Conservation (phyloP, 2,797 vertebrate genomes). For the Melanotaenia trifasciata region DNA sequence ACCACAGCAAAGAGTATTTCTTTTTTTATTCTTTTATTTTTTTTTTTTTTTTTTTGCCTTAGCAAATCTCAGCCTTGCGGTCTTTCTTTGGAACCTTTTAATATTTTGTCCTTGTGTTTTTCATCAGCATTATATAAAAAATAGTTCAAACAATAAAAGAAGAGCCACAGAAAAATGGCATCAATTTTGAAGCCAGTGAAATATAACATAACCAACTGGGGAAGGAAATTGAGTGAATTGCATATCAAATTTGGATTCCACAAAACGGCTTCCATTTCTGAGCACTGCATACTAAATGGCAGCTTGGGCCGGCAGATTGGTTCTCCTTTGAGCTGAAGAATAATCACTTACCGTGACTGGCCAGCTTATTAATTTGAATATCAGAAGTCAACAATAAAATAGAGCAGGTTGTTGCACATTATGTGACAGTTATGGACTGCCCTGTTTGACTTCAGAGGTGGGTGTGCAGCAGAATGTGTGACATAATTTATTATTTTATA, state of each 20-base stretch:
- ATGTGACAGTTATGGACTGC: conserved; percentile 9
- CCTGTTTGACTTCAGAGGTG: conserved; percentile 19
- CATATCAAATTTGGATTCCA: conserved; percentile 46
- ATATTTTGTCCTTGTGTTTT: neutral
- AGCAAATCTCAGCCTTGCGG: neutral
- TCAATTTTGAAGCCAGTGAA: conserved; percentile 31
- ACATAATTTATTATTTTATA: conserved; percentile 10
- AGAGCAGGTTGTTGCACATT: conserved; percentile 33
- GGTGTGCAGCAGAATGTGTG: neutral
- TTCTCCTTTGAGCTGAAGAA: conserved; percentile 49
- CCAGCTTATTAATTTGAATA: conserved; percentile 39
- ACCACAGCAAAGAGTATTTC: too few species aligned
- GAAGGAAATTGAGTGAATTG: conserved; percentile 43
- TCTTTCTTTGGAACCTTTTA: neutral
- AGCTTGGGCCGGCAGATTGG: conserved; percentile 56
- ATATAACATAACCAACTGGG: conserved; percentile 33
- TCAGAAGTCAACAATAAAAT: conserved; percentile 31
- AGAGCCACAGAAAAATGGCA: conserved; percentile 13
- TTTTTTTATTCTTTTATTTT: too few species aligned
- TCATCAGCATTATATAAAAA: conserved; percentile 3
- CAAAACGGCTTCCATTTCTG: conserved; percentile 32
- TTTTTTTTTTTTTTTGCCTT: neutral
- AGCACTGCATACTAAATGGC: conserved; percentile 36
- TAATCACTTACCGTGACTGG: conserved; percentile 39
- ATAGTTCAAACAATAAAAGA: neutral